Conservation (phyloP, 2,113 vertebrate genomes). For the western clawed frog (Xenopus tropicalis) region DNA sequence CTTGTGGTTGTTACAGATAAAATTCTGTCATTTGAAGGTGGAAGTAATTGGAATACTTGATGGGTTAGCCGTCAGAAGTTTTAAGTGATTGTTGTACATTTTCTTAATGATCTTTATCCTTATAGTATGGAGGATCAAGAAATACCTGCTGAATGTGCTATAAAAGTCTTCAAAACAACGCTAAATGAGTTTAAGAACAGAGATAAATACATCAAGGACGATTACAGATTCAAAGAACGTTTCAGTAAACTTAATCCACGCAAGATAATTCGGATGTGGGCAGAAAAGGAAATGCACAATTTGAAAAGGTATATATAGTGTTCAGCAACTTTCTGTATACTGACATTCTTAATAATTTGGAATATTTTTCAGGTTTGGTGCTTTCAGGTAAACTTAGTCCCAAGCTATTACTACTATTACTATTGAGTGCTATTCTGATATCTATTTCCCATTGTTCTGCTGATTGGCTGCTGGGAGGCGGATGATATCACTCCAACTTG, state of each 20-base stretch:
- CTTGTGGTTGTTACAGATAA: background rate
- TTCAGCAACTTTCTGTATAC: background rate
- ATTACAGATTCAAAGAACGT: conserved; percentile 95
- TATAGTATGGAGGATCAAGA: conserved; percentile 70
- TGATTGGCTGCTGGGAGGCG: too few relatives aligned
- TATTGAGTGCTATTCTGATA: too few relatives aligned
- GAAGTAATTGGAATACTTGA: too few relatives aligned
- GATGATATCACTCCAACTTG: too few relatives aligned
- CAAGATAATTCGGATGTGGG: conserved; percentile 95
- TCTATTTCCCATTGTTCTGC: too few relatives aligned
- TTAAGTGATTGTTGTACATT: too few relatives aligned
- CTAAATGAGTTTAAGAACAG: conserved; percentile 97
- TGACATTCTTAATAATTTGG: too few relatives aligned
- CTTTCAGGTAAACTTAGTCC: too few relatives aligned
- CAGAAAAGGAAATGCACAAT: conserved; percentile 98
- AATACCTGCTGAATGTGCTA: conserved; percentile 84
- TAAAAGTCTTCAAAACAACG: conserved; percentile 97
- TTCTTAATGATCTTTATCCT: background rate
- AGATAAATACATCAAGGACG: conserved; percentile 97
- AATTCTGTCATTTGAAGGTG: too few relatives aligned
- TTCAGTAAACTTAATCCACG: conserved; percentile 96
- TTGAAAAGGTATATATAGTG: conserved; percentile 71
- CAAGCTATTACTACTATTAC: too few relatives aligned
- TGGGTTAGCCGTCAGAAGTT: too few relatives aligned
- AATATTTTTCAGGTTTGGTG: too few relatives aligned